These are phyloP conservation scores for Triplophysa yarkandensis DNA, from an alignment of 2,797 vertebrate genomes.

Conservation along the genomic window DNA sequence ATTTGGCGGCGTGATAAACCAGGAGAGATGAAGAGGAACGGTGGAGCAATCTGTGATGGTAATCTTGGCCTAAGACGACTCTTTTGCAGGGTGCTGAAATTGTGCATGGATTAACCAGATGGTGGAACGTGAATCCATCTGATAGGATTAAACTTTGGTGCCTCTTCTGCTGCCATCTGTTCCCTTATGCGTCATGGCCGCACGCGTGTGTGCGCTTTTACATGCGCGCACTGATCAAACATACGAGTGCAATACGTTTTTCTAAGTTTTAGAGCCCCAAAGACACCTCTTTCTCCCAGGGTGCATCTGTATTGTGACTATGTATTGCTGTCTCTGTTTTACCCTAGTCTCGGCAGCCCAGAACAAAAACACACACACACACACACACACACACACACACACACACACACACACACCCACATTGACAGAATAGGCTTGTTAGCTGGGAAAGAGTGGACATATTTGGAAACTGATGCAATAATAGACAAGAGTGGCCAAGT, in stretches of 20 bases:
- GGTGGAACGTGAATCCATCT: conserved; percentile 93
- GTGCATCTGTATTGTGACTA: conserved; percentile 21
- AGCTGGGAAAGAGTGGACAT: conserved; percentile 35
- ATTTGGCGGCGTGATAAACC: conserved; percentile 76
- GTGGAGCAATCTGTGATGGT: conserved; percentile 76
- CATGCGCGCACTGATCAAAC: conserved; percentile 38
- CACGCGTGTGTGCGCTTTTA: conserved; percentile 31
- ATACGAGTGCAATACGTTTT: conserved; percentile 43
- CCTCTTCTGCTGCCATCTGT: conserved; percentile 89
- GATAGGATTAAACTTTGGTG: conserved; percentile 96
- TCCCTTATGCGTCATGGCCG: conserved; percentile 65
- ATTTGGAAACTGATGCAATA: conserved; percentile 35
- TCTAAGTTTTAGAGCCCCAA: conserved; percentile 24
- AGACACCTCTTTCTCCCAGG: conserved; percentile 21
- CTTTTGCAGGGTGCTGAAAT: conserved; percentile 83
- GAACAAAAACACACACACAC: conserved; percentile 21
- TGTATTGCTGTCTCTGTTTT: conserved; percentile 7
- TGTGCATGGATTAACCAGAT: conserved; percentile 94
- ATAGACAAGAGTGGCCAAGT: conserved; percentile 10
- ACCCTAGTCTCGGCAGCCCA: conserved; percentile 9
- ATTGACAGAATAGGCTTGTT: conserved; percentile 38
- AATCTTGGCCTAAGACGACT: conserved; percentile 81
- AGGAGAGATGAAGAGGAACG: conserved; percentile 73
- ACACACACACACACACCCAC: conserved; percentile 13
- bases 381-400: neutral